These are phyloP conservation scores for Eupeodes luniger DNA, from an alignment of 2,888 invertebrate genomes.

Conservation along the genomic window DNA sequence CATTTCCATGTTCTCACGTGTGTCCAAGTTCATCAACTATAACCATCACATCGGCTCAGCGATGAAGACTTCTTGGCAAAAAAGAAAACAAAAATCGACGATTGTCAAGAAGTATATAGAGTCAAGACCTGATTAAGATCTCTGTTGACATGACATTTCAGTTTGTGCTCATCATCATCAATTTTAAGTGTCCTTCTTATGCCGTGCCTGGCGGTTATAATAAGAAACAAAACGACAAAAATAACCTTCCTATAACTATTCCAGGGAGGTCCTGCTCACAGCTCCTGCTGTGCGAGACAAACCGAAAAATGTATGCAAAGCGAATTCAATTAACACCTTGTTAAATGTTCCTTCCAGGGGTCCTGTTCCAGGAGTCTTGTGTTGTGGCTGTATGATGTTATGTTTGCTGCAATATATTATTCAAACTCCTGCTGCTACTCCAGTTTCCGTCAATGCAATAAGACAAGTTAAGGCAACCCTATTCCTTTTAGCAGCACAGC, in stretches of 20 bases:
- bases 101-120: constrained; percentile 18
- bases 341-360: constrained; percentile 62
- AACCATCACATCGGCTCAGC: not conserved
- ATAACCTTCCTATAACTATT: not conserved
- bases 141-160: constrained; percentile 82
- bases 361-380: not conserved
- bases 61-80: not conserved
- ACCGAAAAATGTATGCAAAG: constrained; percentile 82
- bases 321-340: constrained; percentile 84
- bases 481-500: too few relatives aligned
- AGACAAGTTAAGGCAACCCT: constrained; percentile 5
- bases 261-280: constrained; percentile 55
- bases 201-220: constrained; percentile 9
- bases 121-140: constrained; percentile 79
- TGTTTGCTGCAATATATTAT: not conserved
- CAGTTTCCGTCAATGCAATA: not conserved
- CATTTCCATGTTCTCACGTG: constrained; percentile 46
- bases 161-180: constrained; percentile 72
- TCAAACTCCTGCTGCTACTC: constrained; percentile 8
- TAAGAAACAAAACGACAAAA: constrained; percentile 38
- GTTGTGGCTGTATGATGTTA: too few relatives aligned
- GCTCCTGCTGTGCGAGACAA: not conserved
- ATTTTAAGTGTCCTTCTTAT: constrained; percentile 42
- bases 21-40: constrained; percentile 61
- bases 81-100: not conserved